Conservation (phyloP, 1,140 invertebrate genomes). For the Augochlora pura region DNA sequence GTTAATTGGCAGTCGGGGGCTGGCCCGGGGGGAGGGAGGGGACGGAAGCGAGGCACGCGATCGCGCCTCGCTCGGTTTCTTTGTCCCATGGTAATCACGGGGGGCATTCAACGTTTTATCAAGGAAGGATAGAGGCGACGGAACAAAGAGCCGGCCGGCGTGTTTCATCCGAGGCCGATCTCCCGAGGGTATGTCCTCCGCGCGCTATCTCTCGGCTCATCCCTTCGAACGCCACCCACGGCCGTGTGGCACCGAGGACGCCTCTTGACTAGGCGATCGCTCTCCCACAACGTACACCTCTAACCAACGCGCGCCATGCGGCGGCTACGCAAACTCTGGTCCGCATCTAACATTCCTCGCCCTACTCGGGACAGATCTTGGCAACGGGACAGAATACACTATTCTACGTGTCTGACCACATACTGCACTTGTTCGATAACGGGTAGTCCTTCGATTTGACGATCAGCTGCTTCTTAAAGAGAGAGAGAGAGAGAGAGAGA, state of each 20-base stretch:
- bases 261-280: conserved; percentile 27
- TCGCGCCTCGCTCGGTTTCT: background rate
- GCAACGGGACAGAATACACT: no score
- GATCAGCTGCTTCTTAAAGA: no score
- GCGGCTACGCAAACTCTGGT: no score
- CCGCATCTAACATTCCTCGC: no score
- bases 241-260: background rate
- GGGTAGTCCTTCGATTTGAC: no score
- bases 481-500: no score
- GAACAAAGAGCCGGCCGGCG: conserved; percentile 40
- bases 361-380: no score
- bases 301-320: no score
- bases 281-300: no score
- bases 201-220: conserved; percentile 20
- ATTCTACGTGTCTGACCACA: no score
- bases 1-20: background rate
- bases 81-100: background rate
- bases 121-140: conserved; percentile 26
- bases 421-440: no score
- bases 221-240: conserved; percentile 24
- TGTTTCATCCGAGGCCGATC: conserved; percentile 23
- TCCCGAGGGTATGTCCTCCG: conserved; percentile 32
- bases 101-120: background rate
- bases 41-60: background rate
- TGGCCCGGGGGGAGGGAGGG: no score